Conservation (phyloP, 2,797 vertebrate species). For the Carapus acus region DNA sequence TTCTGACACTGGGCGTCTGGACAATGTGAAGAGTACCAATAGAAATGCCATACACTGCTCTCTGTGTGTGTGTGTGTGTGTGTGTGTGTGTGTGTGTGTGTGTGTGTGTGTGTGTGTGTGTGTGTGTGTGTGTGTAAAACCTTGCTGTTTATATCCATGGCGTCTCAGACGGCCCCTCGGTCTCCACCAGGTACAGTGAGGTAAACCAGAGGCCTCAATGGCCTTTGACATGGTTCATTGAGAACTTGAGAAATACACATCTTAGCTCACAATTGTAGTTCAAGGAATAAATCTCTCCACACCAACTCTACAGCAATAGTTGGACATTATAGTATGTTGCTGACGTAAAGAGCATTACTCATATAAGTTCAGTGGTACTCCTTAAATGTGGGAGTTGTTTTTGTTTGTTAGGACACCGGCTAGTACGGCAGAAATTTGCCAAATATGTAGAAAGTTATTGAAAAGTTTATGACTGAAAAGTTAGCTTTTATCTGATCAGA, state of each 20-base stretch:
- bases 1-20: slow-evolving; percentile 91
- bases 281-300: slow-evolving; percentile 10
- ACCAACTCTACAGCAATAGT: slow-evolving; percentile 1
- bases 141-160: slow-evolving; percentile 50
- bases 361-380: slow-evolving; percentile 3
- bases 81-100: slow-evolving; percentile 11
- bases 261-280: slow-evolving; percentile 23
- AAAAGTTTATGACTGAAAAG: no score
- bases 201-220: slow-evolving; percentile 59
- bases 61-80: slow-evolving; percentile 6
- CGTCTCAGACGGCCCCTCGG: slow-evolving; percentile 48
- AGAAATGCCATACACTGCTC: slow-evolving; percentile 62
- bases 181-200: slow-evolving; percentile 58
- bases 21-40: slow-evolving; percentile 86
- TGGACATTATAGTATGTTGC: slow-evolving; percentile 6
- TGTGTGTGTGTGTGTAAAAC: slow-evolving; percentile 9
- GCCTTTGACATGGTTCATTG: slow-evolving; percentile 51
- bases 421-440: no score
- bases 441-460: no score
- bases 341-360: slow-evolving; percentile 5
- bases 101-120: slow-evolving; percentile 7
- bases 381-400: background rate
- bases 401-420: no score
- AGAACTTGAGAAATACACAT: slow-evolving; percentile 41
- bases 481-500: no score